phyloP scores from a whole-genome alignment of 2,888 invertebrate species.

The Calephelis perditalis region DNA sequence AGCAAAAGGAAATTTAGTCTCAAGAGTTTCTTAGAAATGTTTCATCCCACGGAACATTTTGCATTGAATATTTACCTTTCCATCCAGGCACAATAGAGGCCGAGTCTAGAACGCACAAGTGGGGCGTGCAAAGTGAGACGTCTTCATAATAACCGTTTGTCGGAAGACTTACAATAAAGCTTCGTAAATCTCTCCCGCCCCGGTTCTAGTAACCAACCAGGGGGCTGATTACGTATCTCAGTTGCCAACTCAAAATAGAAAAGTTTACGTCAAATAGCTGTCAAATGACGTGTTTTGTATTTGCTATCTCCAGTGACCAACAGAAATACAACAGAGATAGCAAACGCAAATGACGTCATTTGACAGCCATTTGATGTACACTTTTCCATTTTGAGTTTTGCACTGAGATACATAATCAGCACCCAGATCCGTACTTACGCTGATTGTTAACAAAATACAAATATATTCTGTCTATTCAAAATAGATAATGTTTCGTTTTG shows the following conservation, averaged over 20 bases:
- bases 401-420: too few species aligned
- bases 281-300: too few species aligned
- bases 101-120: constrained; percentile 12
- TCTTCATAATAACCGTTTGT: constrained; percentile 53
- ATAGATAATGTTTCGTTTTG: constrained; percentile 22
- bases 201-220: constrained; percentile 33
- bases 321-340: too few species aligned
- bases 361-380: too few species aligned
- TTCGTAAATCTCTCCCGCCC: constrained; percentile 31
- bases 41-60: neutral
- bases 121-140: constrained; percentile 43
- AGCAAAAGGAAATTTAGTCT: neutral
- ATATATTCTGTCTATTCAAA: constrained; percentile 25
- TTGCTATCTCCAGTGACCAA: too few species aligned
- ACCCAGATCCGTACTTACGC: constrained; percentile 33
- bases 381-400: too few species aligned
- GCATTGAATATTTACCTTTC: neutral
- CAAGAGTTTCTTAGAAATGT: neutral
- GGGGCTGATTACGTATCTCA: too few species aligned
- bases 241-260: too few species aligned
- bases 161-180: constrained; percentile 48
- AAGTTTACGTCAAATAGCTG: too few species aligned
- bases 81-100: constrained; percentile 7
- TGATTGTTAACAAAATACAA: constrained; percentile 39
- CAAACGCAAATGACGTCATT: too few species aligned